phyloP scores from a whole-genome alignment of 2,113 vertebrate species.

The Salminus brasiliensis region DNA sequence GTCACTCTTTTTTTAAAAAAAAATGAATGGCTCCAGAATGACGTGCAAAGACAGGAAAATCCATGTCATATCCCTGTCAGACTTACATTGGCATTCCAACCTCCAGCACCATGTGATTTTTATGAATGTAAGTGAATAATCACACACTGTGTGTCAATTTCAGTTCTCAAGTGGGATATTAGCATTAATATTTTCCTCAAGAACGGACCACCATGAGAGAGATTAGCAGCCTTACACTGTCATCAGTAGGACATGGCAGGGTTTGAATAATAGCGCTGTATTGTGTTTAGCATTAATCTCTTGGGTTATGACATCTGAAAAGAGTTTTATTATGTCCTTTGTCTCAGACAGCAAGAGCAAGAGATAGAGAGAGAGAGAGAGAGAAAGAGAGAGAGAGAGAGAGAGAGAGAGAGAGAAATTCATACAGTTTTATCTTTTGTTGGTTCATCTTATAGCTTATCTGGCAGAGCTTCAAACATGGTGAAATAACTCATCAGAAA shows the following conservation, averaged over 20 bases:
- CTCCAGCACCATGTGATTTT: constrained; percentile 25
- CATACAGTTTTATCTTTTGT: background rate
- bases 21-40: constrained; percentile 55
- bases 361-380: background rate
- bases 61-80: constrained; percentile 42
- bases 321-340: constrained; percentile 28
- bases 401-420: background rate
- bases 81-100: constrained; percentile 28
- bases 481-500: background rate
- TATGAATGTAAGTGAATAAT: constrained; percentile 12
- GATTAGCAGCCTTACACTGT: background rate
- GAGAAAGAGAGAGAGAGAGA: background rate
- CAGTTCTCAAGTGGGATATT: constrained; percentile 22
- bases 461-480: background rate
- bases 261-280: background rate
- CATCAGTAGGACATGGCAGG: background rate
- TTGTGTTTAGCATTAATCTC: constrained; percentile 3
- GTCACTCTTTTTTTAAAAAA: too few species aligned
- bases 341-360: background rate
- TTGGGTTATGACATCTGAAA: constrained; percentile 29
- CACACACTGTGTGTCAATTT: constrained; percentile 20
- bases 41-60: constrained; percentile 63
- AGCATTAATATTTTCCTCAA: constrained; percentile 28
- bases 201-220: constrained; percentile 21
- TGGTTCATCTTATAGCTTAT: background rate